Evolutionary conservation across 2,113 vertebrate species (phyloP).

Genomic region (Pontoporia blainvillei): DNA sequence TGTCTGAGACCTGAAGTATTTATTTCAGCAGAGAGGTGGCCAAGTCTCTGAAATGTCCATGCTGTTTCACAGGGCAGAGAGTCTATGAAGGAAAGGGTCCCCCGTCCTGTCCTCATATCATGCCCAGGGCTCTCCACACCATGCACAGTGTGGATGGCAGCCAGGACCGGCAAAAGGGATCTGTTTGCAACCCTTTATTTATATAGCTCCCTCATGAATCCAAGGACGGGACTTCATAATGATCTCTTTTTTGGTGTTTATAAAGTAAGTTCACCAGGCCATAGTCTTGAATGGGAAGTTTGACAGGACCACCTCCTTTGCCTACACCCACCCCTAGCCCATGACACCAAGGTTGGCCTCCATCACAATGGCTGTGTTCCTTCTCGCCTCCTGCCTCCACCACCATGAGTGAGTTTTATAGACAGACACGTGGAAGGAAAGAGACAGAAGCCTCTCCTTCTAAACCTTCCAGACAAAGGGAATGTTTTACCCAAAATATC

Average conservation of each 20-base stretch:
- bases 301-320: background rate
- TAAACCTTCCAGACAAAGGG: background rate
- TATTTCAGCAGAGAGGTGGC: background rate
- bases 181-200: background rate
- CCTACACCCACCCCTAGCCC: background rate
- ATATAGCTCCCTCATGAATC: background rate
- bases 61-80: too few species aligned
- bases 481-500: background rate
- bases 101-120: accelerated
- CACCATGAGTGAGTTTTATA: background rate
- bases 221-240: background rate
- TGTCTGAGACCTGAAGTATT: background rate
- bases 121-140: background rate
- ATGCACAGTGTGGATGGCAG: accelerated
- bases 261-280: background rate
- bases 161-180: background rate
- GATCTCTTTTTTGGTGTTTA: background rate
- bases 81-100: background rate
- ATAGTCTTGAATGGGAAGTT: background rate
- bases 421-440: background rate
- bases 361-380: accelerated
- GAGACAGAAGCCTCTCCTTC: background rate
- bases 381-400: accelerated
- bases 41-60: background rate
- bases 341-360: too few species aligned